Evolutionary conservation across 1,140 invertebrate species (phyloP).

Genomic region (Adelges cooleyi): DNA sequence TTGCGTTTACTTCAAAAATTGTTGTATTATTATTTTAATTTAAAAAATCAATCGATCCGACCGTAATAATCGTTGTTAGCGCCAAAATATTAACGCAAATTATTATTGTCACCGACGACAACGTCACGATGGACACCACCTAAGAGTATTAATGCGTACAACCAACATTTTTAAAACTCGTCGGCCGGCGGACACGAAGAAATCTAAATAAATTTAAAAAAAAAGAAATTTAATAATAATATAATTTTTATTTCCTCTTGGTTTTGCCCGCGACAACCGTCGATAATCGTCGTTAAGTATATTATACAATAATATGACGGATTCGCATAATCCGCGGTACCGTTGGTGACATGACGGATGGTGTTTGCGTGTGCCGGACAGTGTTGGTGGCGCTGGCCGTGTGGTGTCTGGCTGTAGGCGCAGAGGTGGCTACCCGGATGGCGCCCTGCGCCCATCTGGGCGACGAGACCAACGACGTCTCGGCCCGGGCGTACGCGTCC

Average conservation of each 20-base stretch:
- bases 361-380: not conserved
- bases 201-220: too few relatives aligned
- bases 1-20: too few relatives aligned
- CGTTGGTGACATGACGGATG: conserved; percentile 25
- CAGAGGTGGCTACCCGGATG: not conserved
- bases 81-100: too few relatives aligned
- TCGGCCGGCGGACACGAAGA: too few relatives aligned
- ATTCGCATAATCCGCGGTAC: conserved; percentile 8
- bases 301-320: not conserved
- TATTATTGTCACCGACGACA: too few relatives aligned
- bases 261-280: not conserved
- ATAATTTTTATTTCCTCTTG: too few relatives aligned
- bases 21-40: too few relatives aligned
- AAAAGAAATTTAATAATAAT: too few relatives aligned
- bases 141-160: not conserved
- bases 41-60: too few relatives aligned
- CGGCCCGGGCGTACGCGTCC: conserved; percentile 48
- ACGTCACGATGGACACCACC: conserved; percentile 20
- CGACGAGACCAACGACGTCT: conserved; percentile 41
- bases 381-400: not conserved
- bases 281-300: too few relatives aligned
- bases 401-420: not conserved
- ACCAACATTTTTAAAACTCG: too few relatives aligned
- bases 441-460: conserved; percentile 33
- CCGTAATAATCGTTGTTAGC: too few relatives aligned